A percentile compares a stretch with the other conserved stretches of the same genome.
These are phyloP conservation scores for Digitonthophagus gazella DNA, from an alignment of 2,888 invertebrate genomes.

Conservation along the genomic window DNA sequence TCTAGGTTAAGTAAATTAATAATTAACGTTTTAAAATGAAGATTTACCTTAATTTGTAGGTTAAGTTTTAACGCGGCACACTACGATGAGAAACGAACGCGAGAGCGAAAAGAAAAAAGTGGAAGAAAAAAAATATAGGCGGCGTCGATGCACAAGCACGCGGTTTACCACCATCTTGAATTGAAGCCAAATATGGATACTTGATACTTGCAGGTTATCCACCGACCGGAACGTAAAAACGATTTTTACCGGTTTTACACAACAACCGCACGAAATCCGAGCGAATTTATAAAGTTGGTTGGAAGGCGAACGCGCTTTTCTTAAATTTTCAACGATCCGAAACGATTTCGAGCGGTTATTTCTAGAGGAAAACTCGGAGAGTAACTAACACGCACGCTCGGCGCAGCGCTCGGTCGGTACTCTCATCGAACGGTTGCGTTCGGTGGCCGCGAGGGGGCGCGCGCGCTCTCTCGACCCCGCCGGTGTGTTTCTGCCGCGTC, in stretches of 20 bases:
- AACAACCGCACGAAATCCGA: not conserved
- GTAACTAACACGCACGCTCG: slow-evolving; percentile 29
- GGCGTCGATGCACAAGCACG: slow-evolving; percentile 42
- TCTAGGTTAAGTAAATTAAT: too few relatives aligned
- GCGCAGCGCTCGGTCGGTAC: not conserved
- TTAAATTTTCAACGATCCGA: slow-evolving; percentile 32
- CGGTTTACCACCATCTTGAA: slow-evolving; percentile 52
- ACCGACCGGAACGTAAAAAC: slow-evolving; percentile 46
- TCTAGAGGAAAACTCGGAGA: slow-evolving; percentile 27
- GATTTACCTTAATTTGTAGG: slow-evolving; percentile 12
- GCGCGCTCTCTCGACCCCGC: slow-evolving; percentile 3
- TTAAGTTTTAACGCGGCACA: slow-evolving; percentile 8
- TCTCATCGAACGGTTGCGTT: slow-evolving; percentile 28
- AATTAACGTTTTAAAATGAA: too few relatives aligned
- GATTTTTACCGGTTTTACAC: slow-evolving; percentile 29
- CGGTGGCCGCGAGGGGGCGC: slow-evolving; percentile 25
- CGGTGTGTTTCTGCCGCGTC: slow-evolving; percentile 11
- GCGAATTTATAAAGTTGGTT: slow-evolving; percentile 1
- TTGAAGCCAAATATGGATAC: slow-evolving; percentile 44
- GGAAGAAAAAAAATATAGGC: too few relatives aligned
- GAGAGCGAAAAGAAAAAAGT: slow-evolving; percentile 27
- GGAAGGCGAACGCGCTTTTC: slow-evolving; percentile 28
- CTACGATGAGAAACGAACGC: not conserved
- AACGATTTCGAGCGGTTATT: not conserved
- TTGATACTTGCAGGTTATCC: slow-evolving; percentile 50